A percentile compares a stretch with the other conserved stretches of the same genome.
phyloP scores from a whole-genome alignment of 2,888 invertebrate species.

The Hanleya hanleyi region DNA sequence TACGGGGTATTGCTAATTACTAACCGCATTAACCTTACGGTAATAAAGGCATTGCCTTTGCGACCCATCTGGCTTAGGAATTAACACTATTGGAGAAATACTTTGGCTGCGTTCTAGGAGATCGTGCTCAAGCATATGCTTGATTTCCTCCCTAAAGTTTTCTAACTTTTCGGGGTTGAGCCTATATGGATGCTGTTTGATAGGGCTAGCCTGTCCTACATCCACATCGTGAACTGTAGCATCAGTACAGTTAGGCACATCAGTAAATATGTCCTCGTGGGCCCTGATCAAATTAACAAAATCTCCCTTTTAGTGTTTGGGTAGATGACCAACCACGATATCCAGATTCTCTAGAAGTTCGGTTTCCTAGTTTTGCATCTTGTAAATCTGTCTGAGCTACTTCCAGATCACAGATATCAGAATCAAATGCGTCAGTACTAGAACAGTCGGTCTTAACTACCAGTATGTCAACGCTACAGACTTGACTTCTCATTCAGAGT shows the following conservation, averaged over 20 bases:
- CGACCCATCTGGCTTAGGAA: slow-evolving; percentile 35
- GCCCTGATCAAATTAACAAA: neutral
- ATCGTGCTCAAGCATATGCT: slow-evolving; percentile 44
- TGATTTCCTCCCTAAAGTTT: slow-evolving; percentile 26
- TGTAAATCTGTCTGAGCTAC: too few species aligned
- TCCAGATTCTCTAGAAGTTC: neutral
- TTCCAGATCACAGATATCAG: too few species aligned
- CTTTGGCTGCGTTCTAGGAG: slow-evolving; percentile 43
- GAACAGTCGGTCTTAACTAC: neutral
- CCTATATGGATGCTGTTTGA: neutral
- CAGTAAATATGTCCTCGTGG: neutral
- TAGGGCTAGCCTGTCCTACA: neutral
- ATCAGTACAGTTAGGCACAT: neutral
- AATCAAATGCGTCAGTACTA: too few species aligned
- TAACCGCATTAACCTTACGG: slow-evolving; percentile 41
- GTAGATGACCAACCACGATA: neutral
- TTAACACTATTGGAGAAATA: slow-evolving; percentile 43
- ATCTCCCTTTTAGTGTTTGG: neutral
- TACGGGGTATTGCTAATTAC: slow-evolving; percentile 46
- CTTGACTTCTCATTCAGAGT: slow-evolving; percentile 22
- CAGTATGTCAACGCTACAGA: neutral
- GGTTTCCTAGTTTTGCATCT: too few species aligned
- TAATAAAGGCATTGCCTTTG: slow-evolving; percentile 42
- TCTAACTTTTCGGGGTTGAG: slow-evolving; percentile 17
- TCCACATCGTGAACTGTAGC: neutral